Percentiles rank a stretch among this genome's conserved stretches.
Evolutionary conservation across 1,140 invertebrate genomes (phyloP).

Genomic region (Hirudo medicinalis): DNA sequence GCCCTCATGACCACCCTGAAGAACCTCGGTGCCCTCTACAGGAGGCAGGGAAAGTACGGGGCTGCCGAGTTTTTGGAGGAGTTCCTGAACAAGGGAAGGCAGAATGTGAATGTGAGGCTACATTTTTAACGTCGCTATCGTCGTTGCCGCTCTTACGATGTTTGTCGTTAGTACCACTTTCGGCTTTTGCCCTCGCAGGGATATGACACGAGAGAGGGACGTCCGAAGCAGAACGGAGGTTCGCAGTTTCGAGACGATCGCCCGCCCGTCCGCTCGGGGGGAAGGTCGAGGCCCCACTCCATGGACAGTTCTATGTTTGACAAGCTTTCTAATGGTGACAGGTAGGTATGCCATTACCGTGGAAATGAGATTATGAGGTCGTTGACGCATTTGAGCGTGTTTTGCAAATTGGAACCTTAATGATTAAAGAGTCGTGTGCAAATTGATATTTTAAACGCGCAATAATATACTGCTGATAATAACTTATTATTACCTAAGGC

Average conservation of each 20-base stretch:
- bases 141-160: too few species aligned
- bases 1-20: constrained; percentile 89
- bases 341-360: too few species aligned
- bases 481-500: too few species aligned
- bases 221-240: background rate
- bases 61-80: constrained; percentile 98
- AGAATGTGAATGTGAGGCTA: constrained; percentile 38
- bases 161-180: too few species aligned
- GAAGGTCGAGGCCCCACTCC: constrained; percentile 11
- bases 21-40: constrained; percentile 89
- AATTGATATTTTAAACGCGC: too few species aligned
- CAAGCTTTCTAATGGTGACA: background rate
- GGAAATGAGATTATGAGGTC: too few species aligned
- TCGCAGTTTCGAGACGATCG: background rate
- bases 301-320: constrained; percentile 15
- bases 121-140: too few species aligned
- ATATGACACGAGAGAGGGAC: background rate
- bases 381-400: too few species aligned
- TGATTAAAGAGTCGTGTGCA: too few species aligned
- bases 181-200: background rate
- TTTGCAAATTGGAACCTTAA: too few species aligned
- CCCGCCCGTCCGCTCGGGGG: background rate
- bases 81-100: constrained; percentile 49
- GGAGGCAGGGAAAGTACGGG: constrained; percentile 94
- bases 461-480: too few species aligned